These are phyloP conservation scores for Chrysopa pallens DNA, from an alignment of 1,140 invertebrate genomes.

Conservation along the genomic window DNA sequence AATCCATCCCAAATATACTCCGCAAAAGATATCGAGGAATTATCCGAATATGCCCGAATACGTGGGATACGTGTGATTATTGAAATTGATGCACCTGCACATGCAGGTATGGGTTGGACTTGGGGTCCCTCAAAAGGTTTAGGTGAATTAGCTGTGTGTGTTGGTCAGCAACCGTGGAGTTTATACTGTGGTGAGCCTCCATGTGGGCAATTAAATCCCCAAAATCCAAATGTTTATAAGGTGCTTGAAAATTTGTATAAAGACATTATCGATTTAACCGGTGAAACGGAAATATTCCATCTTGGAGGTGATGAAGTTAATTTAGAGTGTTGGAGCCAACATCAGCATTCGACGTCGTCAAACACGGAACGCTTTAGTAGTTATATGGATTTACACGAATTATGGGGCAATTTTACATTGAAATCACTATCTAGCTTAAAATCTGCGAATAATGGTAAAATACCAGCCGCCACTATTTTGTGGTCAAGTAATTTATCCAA, in stretches of 20 bases:
- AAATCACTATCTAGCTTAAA: slow-evolving; percentile 39
- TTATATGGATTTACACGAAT: slow-evolving; percentile 49
- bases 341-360: slow-evolving; percentile 23
- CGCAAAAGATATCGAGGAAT: slow-evolving; percentile 38
- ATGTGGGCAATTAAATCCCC: slow-evolving; percentile 65
- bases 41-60: slow-evolving; percentile 43
- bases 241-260: slow-evolving; percentile 45
- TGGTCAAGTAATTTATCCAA: slow-evolving; percentile 68
- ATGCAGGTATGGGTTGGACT: slow-evolving; percentile 63
- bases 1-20: slow-evolving; percentile 47
- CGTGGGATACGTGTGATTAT: slow-evolving; percentile 50
- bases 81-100: slow-evolving; percentile 66
- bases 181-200: slow-evolving; percentile 64
- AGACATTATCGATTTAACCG: slow-evolving; percentile 45
- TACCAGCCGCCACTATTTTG: slow-evolving; percentile 42
- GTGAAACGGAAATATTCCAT: slow-evolving; percentile 51
- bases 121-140: slow-evolving; percentile 48
- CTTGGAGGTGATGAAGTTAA: slow-evolving; percentile 72
- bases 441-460: slow-evolving; percentile 40
- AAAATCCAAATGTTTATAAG: slow-evolving; percentile 54
- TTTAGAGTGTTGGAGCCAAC: slow-evolving; percentile 53
- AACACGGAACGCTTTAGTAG: slow-evolving; percentile 31
- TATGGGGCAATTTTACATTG: slow-evolving; percentile 60
- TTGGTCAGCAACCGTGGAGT: slow-evolving; percentile 58
- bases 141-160: slow-evolving; percentile 51